Base-by-base conservation (phyloP, 2,888 invertebrate species). In the Drymonia ruficornis region DNA sequence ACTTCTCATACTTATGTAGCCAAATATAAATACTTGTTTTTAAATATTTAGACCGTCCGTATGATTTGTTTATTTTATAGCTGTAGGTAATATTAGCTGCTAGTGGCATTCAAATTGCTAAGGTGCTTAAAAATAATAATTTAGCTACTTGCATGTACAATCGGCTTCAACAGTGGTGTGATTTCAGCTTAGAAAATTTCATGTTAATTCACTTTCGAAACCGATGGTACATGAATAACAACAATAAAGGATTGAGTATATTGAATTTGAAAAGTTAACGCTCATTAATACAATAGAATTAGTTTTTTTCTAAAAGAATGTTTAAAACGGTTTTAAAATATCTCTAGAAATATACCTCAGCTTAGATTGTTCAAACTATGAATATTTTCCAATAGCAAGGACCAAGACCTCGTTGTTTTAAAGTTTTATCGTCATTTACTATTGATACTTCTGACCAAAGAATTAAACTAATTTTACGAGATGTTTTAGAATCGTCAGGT, bases 361-460 rank as follows among this genome's bases (percentile, higher is more conserved):
- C 64, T 63, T 75, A 70, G 65, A 72, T 74, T 72, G 68, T 60
- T 63, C 72, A 74, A 71, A 72, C 71, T 58, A 49, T 72, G 53
- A 69, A 23, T 68, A 65, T 67, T 67, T 76, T 77, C 77, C 76
- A 68, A 77, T 81, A 81, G 79, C 80, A 86, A 76, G 86, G 88
- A 87, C 87, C 87, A 87, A 87, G 70, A 55, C 36, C 79, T 76
- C 72, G 59, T 66, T 73, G 70, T 74, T 78, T 77, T 71, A 65
- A 69, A 70, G 69, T 68, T 73, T 57, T 70, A 76, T 71, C 34
- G 75, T 75, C 65, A 66, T 78, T 76, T 76, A 78, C 2, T 74
- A 77, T 65, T 65, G 49, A 65, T 56, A 69, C 68, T 76, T 80
- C 80, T 80, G 86, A 87, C 87, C 87, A 87, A 82, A 63, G 67